Base-by-base conservation (phyloP, 2,797 vertebrate species). In the Eurystomus glaucurus region DNA sequence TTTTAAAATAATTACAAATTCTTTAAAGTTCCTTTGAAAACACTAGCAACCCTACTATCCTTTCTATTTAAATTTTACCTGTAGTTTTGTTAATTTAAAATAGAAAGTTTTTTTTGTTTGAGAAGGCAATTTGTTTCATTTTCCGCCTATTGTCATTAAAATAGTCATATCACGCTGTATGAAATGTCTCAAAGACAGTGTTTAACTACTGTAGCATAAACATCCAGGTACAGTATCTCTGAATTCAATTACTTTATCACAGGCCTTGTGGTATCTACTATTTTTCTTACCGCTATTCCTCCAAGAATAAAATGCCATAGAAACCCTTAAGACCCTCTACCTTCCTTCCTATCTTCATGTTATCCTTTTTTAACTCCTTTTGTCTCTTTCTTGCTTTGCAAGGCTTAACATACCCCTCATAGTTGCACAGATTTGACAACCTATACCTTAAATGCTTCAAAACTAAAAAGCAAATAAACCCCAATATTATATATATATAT, bases 1-100 rank as follows among this genome's bases (percentile, higher is more conserved):
- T 85, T 86, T 41, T 65, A 10, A 79, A 54, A 65, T n/a, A 52
- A 78, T 37, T 79, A 26, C 10, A 48, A 52, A 69, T 28, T 61
- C 9, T 50, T 69, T 35, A 19, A n/a, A 45, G 7, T 39, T 90
- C 18, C 4, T 64, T 65, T 78, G 29, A 43, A 72, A 65, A 48
- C 6, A 33, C 7, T 35, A 45, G 20, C 1, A 3, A 51, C 6
- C 22, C 0, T 51, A 29, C 18, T 46, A 45, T 29, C 10, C 9
- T 17, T 57, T 55, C 6, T 43, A 51, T 55, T 83, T 87, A 69
- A 61, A 43, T 28, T 78, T 29, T 50, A 31, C 8, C 12, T 61
- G 29, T 18, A 28, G 3, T 60, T 83, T 78, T 15, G 62, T 54
- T 64, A 37, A 52, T 82, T 48, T 69, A 13, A 37, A 65, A 58